Conservation (phyloP, 2,888 invertebrate species). For the Drosophila multiciliata region DNA sequence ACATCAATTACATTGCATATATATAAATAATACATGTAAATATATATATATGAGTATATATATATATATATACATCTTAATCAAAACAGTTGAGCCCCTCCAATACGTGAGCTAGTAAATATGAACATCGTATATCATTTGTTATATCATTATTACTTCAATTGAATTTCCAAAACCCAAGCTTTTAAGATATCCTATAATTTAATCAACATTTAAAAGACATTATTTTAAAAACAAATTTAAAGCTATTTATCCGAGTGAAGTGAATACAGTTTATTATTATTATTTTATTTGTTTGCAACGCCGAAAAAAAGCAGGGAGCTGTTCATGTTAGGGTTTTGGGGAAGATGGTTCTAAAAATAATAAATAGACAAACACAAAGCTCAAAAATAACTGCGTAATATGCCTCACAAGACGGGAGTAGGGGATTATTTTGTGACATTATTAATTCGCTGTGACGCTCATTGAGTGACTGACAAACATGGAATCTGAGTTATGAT, state of each 20-base stretch:
- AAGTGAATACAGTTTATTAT: neutral
- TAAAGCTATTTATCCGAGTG: neutral
- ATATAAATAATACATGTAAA: too few relatives aligned
- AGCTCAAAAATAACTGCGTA: slow-evolving; percentile 35
- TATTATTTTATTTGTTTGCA: slow-evolving; percentile 1
- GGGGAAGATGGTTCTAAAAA: neutral
- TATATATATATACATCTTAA: too few relatives aligned
- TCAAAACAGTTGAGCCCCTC: too few relatives aligned
- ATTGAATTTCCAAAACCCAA: neutral
- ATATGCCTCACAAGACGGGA: neutral
- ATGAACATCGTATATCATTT: neutral
- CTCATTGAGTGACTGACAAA: too few relatives aligned
- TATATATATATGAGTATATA: too few relatives aligned
- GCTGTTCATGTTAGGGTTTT: neutral
- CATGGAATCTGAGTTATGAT: neutral
- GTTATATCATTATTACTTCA: neutral
- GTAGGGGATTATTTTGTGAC: too few relatives aligned
- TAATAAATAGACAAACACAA: neutral
- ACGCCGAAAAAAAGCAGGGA: neutral
- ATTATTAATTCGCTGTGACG: too few relatives aligned
- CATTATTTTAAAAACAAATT: neutral
- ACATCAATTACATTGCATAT: too few relatives aligned
- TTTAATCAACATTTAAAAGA: neutral
- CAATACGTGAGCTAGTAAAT: neutral
- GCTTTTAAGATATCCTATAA: too few relatives aligned